phyloP scores from a whole-genome alignment of 2,797 vertebrate species.

The Paratrypauchen microcephalus region DNA sequence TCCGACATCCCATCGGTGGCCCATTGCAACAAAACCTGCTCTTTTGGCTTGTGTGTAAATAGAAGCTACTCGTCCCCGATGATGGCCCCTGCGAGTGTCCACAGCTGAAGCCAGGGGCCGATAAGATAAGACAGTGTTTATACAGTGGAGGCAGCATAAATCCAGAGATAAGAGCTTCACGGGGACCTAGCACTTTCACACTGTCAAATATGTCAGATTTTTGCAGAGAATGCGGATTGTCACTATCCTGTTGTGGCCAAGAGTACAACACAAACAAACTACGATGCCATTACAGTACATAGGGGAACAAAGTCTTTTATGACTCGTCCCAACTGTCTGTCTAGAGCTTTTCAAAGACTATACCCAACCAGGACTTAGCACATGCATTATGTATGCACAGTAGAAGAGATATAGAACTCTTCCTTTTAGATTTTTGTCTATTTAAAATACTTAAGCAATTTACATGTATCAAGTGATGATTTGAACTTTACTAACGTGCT shows the following conservation, averaged over 20 bases:
- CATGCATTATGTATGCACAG: background rate
- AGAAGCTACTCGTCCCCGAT: conserved; percentile 42
- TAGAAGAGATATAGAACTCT: background rate
- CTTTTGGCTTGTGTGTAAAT: conserved; percentile 40
- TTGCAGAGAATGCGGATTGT: conserved; percentile 21
- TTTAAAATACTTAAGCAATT: background rate
- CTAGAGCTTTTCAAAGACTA: background rate
- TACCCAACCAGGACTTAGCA: background rate
- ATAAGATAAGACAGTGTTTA: conserved; percentile 56
- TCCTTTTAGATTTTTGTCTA: background rate
- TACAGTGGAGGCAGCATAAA: conserved; percentile 47
- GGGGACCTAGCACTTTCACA: conserved; percentile 22
- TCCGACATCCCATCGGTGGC: background rate
- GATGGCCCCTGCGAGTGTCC: conserved; percentile 34
- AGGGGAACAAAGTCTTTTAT: background rate
- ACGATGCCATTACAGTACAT: conserved; percentile 4
- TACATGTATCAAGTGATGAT: no score
- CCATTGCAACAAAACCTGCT: conserved; percentile 7
- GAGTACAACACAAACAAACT: conserved; percentile 32
- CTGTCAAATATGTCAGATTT: conserved; percentile 36
- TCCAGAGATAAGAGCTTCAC: conserved; percentile 30
- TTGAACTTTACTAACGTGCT: no score
- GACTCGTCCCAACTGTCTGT: background rate
- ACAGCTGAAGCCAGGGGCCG: conserved; percentile 26
- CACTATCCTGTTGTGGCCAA: conserved; percentile 26